These are phyloP conservation scores for Eolophus roseicapilla DNA, from an alignment of 2,113 vertebrate species.

Conservation along the genomic window DNA sequence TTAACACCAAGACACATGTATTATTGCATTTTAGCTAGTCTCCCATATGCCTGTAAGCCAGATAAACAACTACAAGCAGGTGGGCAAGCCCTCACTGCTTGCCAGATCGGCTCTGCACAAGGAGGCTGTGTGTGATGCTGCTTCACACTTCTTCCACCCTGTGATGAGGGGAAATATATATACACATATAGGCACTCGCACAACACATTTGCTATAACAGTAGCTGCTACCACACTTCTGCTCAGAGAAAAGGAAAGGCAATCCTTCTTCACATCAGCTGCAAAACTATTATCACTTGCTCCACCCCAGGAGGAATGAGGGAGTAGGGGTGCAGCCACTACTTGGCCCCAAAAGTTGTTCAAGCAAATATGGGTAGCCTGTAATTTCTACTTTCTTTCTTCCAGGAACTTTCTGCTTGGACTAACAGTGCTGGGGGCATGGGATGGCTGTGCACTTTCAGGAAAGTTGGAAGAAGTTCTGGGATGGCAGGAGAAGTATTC, in stretches of 20 bases:
- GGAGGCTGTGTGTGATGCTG: background rate
- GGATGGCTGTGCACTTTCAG: background rate
- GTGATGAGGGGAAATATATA: background rate
- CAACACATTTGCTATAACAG: background rate
- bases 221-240: background rate
- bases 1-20: background rate
- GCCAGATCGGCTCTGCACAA: background rate
- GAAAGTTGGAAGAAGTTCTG: background rate
- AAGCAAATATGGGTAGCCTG: background rate
- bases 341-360: background rate
- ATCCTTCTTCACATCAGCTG: background rate
- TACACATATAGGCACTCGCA: background rate
- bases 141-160: background rate
- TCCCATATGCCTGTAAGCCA: background rate
- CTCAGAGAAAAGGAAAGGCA: background rate
- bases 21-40: background rate
- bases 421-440: background rate
- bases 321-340: background rate
- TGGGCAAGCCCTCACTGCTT: background rate
- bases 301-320: background rate
- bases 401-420: background rate
- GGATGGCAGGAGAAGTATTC: background rate
- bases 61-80: constrained; percentile 1
- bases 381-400: background rate
- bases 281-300: background rate